A percentile compares a stretch with the other conserved stretches of the same genome.
These are phyloP conservation scores for Protosalanx chinensis DNA, from an alignment of 2,797 vertebrate genomes.

Conservation along the genomic window DNA sequence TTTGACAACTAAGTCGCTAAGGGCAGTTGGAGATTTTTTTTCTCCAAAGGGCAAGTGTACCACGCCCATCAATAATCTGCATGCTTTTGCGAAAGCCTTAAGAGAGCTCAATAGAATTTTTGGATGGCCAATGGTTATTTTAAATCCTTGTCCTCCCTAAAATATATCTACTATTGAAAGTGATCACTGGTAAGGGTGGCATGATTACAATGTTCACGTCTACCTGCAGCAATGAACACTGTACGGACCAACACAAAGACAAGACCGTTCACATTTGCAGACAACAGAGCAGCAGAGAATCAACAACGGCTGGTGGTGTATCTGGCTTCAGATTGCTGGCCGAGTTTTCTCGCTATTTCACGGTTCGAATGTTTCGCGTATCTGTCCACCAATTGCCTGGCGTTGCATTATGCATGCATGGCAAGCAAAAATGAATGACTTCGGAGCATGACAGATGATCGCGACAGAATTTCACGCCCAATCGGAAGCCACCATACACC, in stretches of 20 bases:
- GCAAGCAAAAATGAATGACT: conserved; percentile 34
- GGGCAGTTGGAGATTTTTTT: too few species aligned
- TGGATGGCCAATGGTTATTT: not conserved
- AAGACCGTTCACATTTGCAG: conserved; percentile 52
- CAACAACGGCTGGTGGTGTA: conserved; percentile 51
- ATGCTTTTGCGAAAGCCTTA: too few species aligned
- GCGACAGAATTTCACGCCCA: conserved; percentile 16
- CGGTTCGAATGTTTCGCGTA: not conserved
- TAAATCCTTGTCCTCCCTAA: not conserved
- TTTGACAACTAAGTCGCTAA: not conserved
- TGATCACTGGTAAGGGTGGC: not conserved
- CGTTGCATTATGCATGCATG: conserved; percentile 19
- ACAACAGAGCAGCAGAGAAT: conserved; percentile 58
- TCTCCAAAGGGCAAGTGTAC: too few species aligned
- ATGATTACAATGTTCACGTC: not conserved
- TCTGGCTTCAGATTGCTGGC: conserved; percentile 39
- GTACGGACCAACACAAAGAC: conserved; percentile 39
- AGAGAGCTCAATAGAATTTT: too few species aligned
- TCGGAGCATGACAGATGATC: conserved; percentile 8
- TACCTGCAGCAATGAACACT: conserved; percentile 17
- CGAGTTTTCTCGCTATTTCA: conserved; percentile 28
- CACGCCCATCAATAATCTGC: too few species aligned
- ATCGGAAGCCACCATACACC: conserved; percentile 53
- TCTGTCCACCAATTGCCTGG: conserved; percentile 12
- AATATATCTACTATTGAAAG: not conserved